Evolutionary conservation across 2,888 invertebrate species (phyloP).

Genomic region (Tiphia femorata): DNA sequence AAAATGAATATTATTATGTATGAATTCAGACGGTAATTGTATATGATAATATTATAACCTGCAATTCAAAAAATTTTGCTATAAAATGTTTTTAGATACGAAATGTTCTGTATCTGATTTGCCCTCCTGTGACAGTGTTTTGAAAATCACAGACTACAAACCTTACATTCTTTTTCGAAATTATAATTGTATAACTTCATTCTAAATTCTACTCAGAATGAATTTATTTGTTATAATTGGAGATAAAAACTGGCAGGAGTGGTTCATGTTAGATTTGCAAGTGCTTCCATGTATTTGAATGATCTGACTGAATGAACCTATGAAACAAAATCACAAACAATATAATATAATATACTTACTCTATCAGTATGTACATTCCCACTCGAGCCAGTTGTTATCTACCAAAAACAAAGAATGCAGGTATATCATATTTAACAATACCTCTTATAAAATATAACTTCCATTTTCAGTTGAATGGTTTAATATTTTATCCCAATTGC

Average conservation of each 20-base stretch:
- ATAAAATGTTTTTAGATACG: not conserved
- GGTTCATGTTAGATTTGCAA: slow-evolving; percentile 47
- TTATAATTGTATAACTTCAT: slow-evolving; percentile 8
- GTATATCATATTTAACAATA: slow-evolving; percentile 35
- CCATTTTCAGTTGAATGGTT: slow-evolving; percentile 42
- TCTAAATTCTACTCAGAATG: too few species aligned
- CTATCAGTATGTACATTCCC: slow-evolving; percentile 66
- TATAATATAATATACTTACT: slow-evolving; percentile 65
- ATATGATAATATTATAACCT: too few species aligned
- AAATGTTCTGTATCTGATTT: not conserved
- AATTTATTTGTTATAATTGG: slow-evolving; percentile 29
- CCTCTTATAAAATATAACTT: slow-evolving; percentile 37
- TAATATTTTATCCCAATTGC: too few species aligned
- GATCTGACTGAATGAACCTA: slow-evolving; percentile 40
- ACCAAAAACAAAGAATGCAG: slow-evolving; percentile 62
- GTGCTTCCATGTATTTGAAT: slow-evolving; percentile 27
- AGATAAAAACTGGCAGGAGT: slow-evolving; percentile 60
- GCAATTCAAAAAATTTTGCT: too few species aligned
- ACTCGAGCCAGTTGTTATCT: slow-evolving; percentile 66
- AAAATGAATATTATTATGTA: too few species aligned
- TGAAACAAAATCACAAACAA: slow-evolving; percentile 60
- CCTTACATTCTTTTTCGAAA: not conserved
- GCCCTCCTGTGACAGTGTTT: slow-evolving; percentile 4
- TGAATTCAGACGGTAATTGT: too few species aligned
- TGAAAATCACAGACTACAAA: not conserved